Evolutionary conservation across 2,797 vertebrate genomes (phyloP), one percentile per base, ranked within the genome.

Genomic region (Myotis myotis): DNA sequence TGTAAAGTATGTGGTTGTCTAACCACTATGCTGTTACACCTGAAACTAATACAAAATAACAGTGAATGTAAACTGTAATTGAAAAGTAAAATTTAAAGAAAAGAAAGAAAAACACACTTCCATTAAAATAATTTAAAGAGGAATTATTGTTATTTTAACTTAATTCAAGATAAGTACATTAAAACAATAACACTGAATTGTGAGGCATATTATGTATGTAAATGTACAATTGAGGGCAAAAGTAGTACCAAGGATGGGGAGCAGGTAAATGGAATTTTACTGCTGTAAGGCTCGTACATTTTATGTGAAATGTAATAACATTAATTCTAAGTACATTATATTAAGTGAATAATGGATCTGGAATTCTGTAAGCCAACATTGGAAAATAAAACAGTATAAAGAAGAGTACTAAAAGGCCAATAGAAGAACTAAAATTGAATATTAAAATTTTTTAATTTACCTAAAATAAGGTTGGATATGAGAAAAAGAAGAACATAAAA

Each of bases 61-160:
- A 76, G 13, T 76, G 49, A 75, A 75, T 75, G 28, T 20, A 76
- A 76, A 23, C 74, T 76, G 11, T 76, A 76, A 76, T 76, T 33
- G 30, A 53, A 76, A 76, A 23, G 53, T 53, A 76, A 76, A 76
- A 76, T 33, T 75, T 76, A 22, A 51, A 75, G 33, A n/a, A 76
- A n/a, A 62, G 28, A 62, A 30, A 62, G 28, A n/a, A 75, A 93
- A 94, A 78, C 1, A 78, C 1, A 62, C 3, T 5, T 85, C 38
- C 41, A 81, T 81, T 87, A 90, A 75, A 62, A 79, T 51, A 89
- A 76, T 53, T 71, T 83, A 74, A 75, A 95, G 57, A 76, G 8
- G 7, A 89, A 71, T 93, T 60, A 70, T 36, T 85, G n/a, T 78
- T 94, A 85, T 93, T 85, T 88, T 85, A 74, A 91, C n/a, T 76